phyloP scores from a whole-genome alignment of 2,888 invertebrate genomes.

The Heteromyza rotundicornis region DNA sequence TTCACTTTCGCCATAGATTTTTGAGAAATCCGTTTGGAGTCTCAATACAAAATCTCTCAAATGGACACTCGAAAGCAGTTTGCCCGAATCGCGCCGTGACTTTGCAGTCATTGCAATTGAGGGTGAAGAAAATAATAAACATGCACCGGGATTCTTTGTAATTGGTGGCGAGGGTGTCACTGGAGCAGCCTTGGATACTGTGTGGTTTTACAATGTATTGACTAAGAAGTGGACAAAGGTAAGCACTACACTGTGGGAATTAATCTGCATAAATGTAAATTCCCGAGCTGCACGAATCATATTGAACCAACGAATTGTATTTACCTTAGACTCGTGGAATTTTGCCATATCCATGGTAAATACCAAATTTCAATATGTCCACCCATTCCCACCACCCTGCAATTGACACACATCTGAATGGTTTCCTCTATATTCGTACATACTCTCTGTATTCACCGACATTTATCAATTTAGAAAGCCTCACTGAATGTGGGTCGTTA shows the following conservation, averaged over 20 bases:
- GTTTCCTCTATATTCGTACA: no score
- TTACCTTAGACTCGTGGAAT: no score
- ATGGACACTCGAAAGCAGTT: constrained; percentile 71
- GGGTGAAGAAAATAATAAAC: constrained; percentile 48
- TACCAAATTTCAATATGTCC: no score
- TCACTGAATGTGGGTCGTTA: constrained; percentile 43
- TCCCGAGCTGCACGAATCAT: no score
- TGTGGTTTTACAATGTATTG: constrained; percentile 40
- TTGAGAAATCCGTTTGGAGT: constrained; percentile 70
- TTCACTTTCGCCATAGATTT: no score
- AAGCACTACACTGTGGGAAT: no score
- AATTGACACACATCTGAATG: no score
- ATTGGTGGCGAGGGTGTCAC: constrained; percentile 75
- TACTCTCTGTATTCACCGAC: no score
- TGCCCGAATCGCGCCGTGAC: constrained; percentile 70
- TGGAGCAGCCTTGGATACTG: constrained; percentile 48
- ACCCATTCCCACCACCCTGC: no score
- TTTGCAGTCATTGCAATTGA: constrained; percentile 73
- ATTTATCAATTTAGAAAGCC: constrained; percentile 41
- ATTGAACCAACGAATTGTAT: no score
- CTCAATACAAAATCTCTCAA: constrained; percentile 70
- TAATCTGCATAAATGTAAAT: no score
- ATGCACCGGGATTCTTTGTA: constrained; percentile 67
- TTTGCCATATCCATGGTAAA: no score
- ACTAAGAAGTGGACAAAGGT: constrained; percentile 43